Base-by-base conservation (phyloP, 2,888 invertebrate genomes). In the Drosophila crucigera region DNA sequence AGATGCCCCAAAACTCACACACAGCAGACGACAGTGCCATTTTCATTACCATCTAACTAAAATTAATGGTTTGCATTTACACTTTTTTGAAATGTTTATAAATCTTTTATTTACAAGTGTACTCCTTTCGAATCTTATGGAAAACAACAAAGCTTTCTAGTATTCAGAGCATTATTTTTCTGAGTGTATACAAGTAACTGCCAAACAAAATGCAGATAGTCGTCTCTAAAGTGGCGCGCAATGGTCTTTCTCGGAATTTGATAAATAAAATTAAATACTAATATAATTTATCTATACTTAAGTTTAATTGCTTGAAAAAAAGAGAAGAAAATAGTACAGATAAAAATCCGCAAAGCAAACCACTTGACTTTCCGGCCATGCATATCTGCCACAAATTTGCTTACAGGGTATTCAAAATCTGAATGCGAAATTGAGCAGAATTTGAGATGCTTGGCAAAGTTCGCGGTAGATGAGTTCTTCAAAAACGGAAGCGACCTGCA, bases 401-500 rank as follows among this genome's bases (percentile, higher is more conserved):
- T 11, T 53, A 54, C 33, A 72, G 80, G 65, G 80, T 72, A 80
- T 61, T 14, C 3, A 3, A 54, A 75, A 75, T 50, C 64, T 78
- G 62, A 59, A 59, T 68, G 76, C 76, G 62, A 71, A 76, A 76
- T 68, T 77, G 78, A 59, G 65, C 60, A 77, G 65, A 76, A 30
- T 70, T 76, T 68, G 31, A 60, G 60, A 39, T 68, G 67, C 61
- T 50, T 59, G 61, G 59, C 73, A 49, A 65, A 69, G 68, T 80
- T 78, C 62, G 76, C 80, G 80, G 80, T 72, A 79, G 75, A 76
- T 71, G 76, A 78, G 64, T 78, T 78, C 80, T 78, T 68, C 56
- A 76, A 75, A 83, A 84, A 82, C 83, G 83, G 83, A 84, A 87
- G 80, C 86, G 73, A 82, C 82, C 74, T 75, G 82, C 73, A 84